Conservation (phyloP, 2,797 vertebrate genomes). For the Enteromius viviparus region DNA sequence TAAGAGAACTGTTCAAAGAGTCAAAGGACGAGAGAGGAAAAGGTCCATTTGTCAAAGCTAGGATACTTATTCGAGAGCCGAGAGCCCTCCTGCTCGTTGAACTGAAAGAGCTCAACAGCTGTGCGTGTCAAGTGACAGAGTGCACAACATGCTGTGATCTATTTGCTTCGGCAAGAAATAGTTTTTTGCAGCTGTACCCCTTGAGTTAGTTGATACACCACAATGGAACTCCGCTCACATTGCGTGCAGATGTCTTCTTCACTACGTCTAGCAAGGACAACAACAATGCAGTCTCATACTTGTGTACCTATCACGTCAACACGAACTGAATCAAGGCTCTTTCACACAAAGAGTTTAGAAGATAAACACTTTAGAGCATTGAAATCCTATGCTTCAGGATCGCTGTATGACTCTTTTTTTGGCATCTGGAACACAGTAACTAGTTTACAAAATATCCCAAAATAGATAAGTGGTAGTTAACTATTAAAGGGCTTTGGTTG, state of each 20-base stretch:
- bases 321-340: conserved; percentile 50
- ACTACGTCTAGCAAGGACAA: conserved; percentile 48
- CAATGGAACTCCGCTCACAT: conserved; percentile 56
- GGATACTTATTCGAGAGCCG: conserved; percentile 61
- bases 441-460: conserved; percentile 50
- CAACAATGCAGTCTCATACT: conserved; percentile 34
- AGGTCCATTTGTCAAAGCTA: conserved; percentile 58
- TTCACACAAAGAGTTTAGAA: conserved; percentile 57
- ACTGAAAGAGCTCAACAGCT: conserved; percentile 68
- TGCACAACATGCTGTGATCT: conserved; percentile 68
- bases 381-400: conserved; percentile 38
- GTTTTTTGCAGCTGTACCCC: conserved; percentile 66
- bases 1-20: conserved; percentile 53
- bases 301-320: conserved; percentile 49
- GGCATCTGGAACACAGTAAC: conserved; percentile 55
- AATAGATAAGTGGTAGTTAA: conserved; percentile 54
- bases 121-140: conserved; percentile 66
- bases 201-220: conserved; percentile 59
- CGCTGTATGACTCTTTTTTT: conserved; percentile 34
- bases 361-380: conserved; percentile 50
- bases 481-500: conserved; percentile 30
- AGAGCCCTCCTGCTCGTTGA: conserved; percentile 60
- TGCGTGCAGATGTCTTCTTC: conserved; percentile 68
- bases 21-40: conserved; percentile 59
- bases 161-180: conserved; percentile 70